Evolutionary conservation across 1,140 invertebrate species (phyloP), one percentile per base, ranked within the genome.

Genomic region (Artemia franciscana): DNA sequence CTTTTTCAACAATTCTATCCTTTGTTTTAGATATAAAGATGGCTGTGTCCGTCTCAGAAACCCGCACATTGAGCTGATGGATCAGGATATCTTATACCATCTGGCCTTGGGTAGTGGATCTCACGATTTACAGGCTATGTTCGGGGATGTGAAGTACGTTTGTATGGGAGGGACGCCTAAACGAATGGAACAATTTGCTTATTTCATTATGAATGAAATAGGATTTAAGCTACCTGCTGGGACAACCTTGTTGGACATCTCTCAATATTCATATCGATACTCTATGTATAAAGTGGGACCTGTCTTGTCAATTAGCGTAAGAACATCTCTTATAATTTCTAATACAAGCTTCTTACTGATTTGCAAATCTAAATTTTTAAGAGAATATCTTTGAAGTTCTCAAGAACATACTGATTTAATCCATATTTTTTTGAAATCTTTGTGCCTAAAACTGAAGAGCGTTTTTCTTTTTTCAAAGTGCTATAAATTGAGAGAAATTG

Each of bases 281-380:
- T 87, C 86, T 21, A 91, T 98, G 85, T 98, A 87, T 74, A 98
- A 98, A 84, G 88, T 95, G 25, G 89, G 90, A n/a, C 87, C 88
- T 0, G 86, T 94, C 24, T 78, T 94, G 0, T 89, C 83, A 66
- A 81, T 92, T 63, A 91, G 87, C 72, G 91, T 93, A 79, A 86
- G 86, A 27, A n/a, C 24, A 27, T 64, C 39, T 18, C 3, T 51
- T n/a, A n/a, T n/a, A n/a, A n/a, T n/a, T n/a, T n/a, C n/a, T n/a
- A n/a, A n/a, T n/a, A n/a, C n/a, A n/a, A n/a, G n/a, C n/a, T n/a
- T n/a, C n/a, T n/a, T n/a, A n/a, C n/a, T n/a, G n/a, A n/a, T n/a
- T n/a, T n/a, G n/a, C n/a, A n/a, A n/a, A n/a, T n/a, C n/a, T n/a
- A n/a, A n/a, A n/a, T n/a, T n/a, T n/a, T n/a, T n/a, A n/a, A n/a